Conservation (phyloP, 1,140 invertebrate genomes). For the Parapsyche elsis region DNA sequence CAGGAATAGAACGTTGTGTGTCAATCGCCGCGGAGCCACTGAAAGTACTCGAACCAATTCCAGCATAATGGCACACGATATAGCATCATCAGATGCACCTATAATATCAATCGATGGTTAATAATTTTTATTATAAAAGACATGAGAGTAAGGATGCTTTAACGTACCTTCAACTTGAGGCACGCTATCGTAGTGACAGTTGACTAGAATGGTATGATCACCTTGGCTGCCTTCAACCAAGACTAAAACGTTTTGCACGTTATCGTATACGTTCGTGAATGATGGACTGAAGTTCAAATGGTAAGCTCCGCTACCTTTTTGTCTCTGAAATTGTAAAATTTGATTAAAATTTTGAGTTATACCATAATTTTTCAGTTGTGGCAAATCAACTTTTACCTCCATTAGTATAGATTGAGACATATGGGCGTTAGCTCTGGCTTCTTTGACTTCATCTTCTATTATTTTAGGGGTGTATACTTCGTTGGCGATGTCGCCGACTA, state of each 20-base stretch:
- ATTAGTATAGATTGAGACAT: slow-evolving; percentile 41
- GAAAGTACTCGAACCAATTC: slow-evolving; percentile 76
- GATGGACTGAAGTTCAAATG: slow-evolving; percentile 62
- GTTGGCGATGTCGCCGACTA: slow-evolving; percentile 46
- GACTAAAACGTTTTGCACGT: slow-evolving; percentile 76
- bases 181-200: slow-evolving; percentile 86
- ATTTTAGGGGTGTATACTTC: slow-evolving; percentile 40
- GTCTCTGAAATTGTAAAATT: slow-evolving; percentile 39
- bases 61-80: slow-evolving; percentile 81
- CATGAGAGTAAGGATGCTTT: background rate
- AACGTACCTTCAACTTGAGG: slow-evolving; percentile 72
- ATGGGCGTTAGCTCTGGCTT: slow-evolving; percentile 32
- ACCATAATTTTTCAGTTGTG: background rate
- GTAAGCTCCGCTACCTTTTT: slow-evolving; percentile 65
- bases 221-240: slow-evolving; percentile 69
- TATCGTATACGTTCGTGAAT: slow-evolving; percentile 67
- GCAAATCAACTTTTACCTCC: slow-evolving; percentile 28
- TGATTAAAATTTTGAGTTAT: background rate
- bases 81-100: slow-evolving; percentile 81
- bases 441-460: slow-evolving; percentile 39
- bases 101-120: slow-evolving; percentile 7
- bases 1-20: slow-evolving; percentile 76
- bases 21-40: slow-evolving; percentile 65
- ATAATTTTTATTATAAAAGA: slow-evolving; percentile 20
- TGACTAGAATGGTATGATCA: slow-evolving; percentile 74